Evolutionary conservation across 1,140 invertebrate species (phyloP).

Genomic region (Rhagoletis pomonella): DNA sequence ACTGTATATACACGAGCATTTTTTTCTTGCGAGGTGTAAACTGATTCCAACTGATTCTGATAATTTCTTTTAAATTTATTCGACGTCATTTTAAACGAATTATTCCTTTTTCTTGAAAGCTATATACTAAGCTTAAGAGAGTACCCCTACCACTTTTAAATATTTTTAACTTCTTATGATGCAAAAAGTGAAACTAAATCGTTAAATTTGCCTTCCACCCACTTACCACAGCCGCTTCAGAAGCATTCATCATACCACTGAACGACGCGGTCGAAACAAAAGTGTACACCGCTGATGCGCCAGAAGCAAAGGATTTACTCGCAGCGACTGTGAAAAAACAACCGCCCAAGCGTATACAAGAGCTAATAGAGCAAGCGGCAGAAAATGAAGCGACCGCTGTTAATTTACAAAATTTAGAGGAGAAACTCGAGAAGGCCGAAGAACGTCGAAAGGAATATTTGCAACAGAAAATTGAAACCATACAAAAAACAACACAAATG

Average conservation of each 20-base stretch:
- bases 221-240: constrained; percentile 73
- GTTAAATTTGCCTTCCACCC: not conserved
- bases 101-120: too few relatives aligned
- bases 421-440: constrained; percentile 82
- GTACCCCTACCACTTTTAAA: too few relatives aligned
- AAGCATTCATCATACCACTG: constrained; percentile 82
- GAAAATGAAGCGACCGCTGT: constrained; percentile 76
- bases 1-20: too few relatives aligned
- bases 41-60: too few relatives aligned
- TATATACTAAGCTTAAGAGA: too few relatives aligned
- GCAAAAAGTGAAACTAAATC: not conserved
- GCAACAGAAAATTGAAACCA: constrained; percentile 67
- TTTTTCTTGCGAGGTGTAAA: too few relatives aligned
- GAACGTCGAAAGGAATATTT: constrained; percentile 76
- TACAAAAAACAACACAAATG: constrained; percentile 66
- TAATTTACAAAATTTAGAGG: constrained; percentile 79
- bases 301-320: constrained; percentile 62
- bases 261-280: constrained; percentile 72
- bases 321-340: constrained; percentile 77
- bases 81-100: too few relatives aligned
- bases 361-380: constrained; percentile 75
- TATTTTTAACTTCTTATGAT: too few relatives aligned
- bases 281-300: constrained; percentile 63
- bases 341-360: constrained; percentile 78
- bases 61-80: too few relatives aligned